These are phyloP conservation scores for Cacoxenus indagator DNA, from an alignment of 2,888 invertebrate species.

Conservation along the genomic window DNA sequence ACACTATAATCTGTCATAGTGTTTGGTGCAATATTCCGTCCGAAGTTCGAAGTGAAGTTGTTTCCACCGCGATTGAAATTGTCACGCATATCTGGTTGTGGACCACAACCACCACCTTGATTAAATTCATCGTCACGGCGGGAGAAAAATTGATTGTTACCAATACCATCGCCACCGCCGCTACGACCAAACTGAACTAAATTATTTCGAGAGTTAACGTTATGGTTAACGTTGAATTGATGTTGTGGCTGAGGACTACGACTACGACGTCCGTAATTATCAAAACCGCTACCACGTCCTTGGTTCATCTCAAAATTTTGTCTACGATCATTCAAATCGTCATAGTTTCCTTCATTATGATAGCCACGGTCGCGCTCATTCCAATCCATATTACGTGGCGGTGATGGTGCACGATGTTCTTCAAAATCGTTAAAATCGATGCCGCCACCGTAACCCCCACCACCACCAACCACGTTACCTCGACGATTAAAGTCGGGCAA, in stretches of 20 bases:
- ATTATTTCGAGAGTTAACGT: not conserved
- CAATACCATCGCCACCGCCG: not conserved
- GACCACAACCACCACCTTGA: not conserved
- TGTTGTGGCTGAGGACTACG: too few relatives aligned
- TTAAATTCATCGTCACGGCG: not conserved
- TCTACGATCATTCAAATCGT: not conserved
- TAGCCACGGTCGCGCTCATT: constrained; percentile 12
- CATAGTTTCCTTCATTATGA: not conserved
- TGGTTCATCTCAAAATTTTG: not conserved
- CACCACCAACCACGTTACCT: not conserved
- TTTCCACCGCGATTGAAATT: not conserved
- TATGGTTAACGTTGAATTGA: too few relatives aligned
- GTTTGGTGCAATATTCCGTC: too few relatives aligned
- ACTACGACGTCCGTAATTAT: not conserved
- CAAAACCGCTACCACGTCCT: not conserved
- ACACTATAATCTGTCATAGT: not conserved
- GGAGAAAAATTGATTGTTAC: not conserved
- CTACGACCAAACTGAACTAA: not conserved
- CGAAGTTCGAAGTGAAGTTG: not conserved
- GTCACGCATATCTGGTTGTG: too few relatives aligned
- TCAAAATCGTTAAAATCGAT: constrained; percentile 16
- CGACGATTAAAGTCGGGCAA: not conserved
- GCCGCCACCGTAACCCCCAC: not conserved
- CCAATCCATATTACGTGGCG: constrained; percentile 45
- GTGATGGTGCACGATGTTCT: constrained; percentile 37